Evolutionary conservation across 1,140 invertebrate genomes (phyloP).

Genomic region (Micrasema minimum): DNA sequence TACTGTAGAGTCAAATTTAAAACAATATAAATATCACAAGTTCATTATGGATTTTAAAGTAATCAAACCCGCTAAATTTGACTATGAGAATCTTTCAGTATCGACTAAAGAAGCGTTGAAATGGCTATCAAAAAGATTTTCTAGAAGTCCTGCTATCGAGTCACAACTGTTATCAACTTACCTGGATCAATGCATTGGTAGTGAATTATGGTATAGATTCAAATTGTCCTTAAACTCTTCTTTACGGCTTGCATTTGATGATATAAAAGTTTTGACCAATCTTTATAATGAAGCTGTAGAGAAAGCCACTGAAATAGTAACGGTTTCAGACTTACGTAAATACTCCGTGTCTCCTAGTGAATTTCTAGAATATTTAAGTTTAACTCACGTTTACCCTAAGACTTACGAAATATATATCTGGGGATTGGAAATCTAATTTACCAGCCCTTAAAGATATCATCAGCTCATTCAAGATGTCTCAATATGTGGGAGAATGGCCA

Average conservation of each 20-base stretch:
- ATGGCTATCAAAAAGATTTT: conserved; percentile 70
- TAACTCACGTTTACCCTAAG: conserved; percentile 60
- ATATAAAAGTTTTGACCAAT: conserved; percentile 70
- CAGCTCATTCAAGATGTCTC: conserved; percentile 59
- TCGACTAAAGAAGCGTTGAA: conserved; percentile 66
- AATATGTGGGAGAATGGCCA: conserved; percentile 55
- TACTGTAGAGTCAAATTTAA: conserved; percentile 42
- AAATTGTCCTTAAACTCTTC: conserved; percentile 64
- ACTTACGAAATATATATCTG: conserved; percentile 63
- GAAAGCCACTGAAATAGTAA: conserved; percentile 70
- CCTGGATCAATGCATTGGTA: conserved; percentile 69
- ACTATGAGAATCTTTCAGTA: conserved; percentile 57
- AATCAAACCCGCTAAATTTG: conserved; percentile 56
- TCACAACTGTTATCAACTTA: conserved; percentile 70
- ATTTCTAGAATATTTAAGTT: conserved; percentile 59
- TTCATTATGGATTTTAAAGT: conserved; percentile 61
- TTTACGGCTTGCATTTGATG: conserved; percentile 63
- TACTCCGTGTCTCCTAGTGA: conserved; percentile 63
- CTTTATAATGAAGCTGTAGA: conserved; percentile 74
- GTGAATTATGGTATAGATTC: conserved; percentile 74
- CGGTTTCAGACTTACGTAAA: conserved; percentile 65
- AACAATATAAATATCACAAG: conserved; percentile 54
- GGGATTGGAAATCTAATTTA: conserved; percentile 59
- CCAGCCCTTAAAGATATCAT: conserved; percentile 58
- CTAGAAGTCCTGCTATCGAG: conserved; percentile 67